A percentile compares a stretch with the other conserved stretches of the same genome.
phyloP scores from a whole-genome alignment of 1,140 invertebrate species.

The Lerema accius region DNA sequence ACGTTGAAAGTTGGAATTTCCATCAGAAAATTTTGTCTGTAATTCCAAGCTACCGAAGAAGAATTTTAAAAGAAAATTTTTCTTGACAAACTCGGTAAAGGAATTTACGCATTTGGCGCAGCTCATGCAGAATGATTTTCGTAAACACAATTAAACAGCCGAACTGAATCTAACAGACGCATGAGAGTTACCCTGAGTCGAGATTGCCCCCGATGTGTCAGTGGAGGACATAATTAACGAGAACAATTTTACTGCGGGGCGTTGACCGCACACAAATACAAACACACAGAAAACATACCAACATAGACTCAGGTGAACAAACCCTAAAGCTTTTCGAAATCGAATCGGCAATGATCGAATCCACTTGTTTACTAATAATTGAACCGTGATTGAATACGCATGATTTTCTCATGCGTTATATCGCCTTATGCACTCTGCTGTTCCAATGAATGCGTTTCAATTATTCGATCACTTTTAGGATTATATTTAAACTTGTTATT shows the following conservation, averaged over 20 bases:
- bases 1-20: no score
- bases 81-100: no score
- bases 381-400: conserved; percentile 11
- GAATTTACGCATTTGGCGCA: conserved; percentile 1
- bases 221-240: conserved; percentile 57
- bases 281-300: conserved; percentile 45
- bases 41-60: no score
- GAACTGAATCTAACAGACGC: conserved; percentile 10
- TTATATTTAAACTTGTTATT: no score
- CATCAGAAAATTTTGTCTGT: no score
- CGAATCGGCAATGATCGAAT: conserved; percentile 7
- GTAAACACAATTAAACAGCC: conserved; percentile 16
- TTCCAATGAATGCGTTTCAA: not conserved
- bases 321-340: conserved; percentile 37
- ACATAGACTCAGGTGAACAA: conserved; percentile 56
- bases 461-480: not conserved
- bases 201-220: conserved; percentile 55
- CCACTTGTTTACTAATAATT: conserved; percentile 27
- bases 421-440: conserved; percentile 5
- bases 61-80: no score
- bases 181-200: conserved; percentile 20
- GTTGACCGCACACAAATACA: conserved; percentile 41
- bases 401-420: not conserved
- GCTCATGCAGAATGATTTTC: not conserved
- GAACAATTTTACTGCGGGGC: conserved; percentile 61